Percentiles rank a stretch among this genome's conserved stretches.
phyloP scores from a whole-genome alignment of 2,797 vertebrate genomes.

The Thaleichthys pacificus region DNA sequence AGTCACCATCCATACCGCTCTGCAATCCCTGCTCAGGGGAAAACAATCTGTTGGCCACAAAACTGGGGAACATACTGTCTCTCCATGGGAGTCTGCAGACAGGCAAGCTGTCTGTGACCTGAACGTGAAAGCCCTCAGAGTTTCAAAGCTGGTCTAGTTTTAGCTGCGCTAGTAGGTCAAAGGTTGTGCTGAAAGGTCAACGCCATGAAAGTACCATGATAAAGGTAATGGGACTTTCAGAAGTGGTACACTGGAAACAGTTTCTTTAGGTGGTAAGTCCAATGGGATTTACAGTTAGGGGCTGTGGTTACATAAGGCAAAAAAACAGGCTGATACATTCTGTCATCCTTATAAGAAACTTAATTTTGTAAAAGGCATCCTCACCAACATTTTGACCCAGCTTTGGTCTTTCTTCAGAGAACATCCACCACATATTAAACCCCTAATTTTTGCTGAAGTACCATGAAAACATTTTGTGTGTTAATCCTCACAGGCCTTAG shows the following conservation, averaged over 20 bases:
- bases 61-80: not conserved
- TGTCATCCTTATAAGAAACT: not conserved
- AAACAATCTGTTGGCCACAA: too few species aligned
- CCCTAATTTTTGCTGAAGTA: not conserved
- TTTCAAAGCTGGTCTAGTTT: conserved; percentile 1
- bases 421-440: not conserved
- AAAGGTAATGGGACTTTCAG: not conserved
- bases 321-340: not conserved
- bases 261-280: not conserved
- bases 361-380: not conserved
- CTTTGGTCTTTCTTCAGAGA: not conserved
- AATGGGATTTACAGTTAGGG: not conserved
- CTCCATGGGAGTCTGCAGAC: not conserved
- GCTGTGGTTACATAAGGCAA: not conserved
- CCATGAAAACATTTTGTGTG: not conserved
- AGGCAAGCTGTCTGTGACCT: not conserved
- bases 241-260: not conserved
- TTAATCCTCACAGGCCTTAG: not conserved
- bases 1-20: not conserved
- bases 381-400: not conserved
- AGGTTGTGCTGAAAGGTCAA: not conserved
- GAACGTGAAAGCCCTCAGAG: not conserved
- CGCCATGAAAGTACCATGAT: not conserved
- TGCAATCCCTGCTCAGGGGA: too few species aligned
- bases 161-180: not conserved